phyloP scores from a whole-genome alignment of 2,797 vertebrate genomes.

The Sebastes matsubarae region DNA sequence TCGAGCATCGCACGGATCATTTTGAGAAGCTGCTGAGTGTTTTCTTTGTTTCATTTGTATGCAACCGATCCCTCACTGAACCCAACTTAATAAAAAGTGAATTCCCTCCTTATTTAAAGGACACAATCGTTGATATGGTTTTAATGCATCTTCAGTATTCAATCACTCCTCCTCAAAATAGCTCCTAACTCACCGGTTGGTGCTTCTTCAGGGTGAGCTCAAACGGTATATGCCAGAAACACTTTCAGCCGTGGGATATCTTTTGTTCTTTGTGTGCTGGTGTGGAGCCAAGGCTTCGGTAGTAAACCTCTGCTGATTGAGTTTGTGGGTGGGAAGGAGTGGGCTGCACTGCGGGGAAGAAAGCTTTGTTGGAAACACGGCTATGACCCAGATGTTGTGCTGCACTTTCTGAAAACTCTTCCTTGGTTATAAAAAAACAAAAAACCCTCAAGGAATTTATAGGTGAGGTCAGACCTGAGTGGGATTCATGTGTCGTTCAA shows the following conservation, averaged over 20 bases:
- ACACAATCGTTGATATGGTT: background rate
- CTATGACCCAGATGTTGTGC: conserved; percentile 48
- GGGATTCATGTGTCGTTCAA: background rate
- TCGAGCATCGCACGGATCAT: background rate
- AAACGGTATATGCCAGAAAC: background rate
- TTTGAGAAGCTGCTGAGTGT: conserved; percentile 28
- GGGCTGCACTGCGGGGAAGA: conserved; percentile 50
- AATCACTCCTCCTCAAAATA: background rate
- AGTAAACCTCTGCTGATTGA: conserved; percentile 46
- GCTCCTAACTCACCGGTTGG: background rate
- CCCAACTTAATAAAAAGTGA: conserved; percentile 32
- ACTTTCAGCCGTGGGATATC: background rate
- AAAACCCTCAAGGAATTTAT: background rate
- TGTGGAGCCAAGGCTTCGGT: conserved; percentile 41
- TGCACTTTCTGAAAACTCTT: conserved; percentile 27
- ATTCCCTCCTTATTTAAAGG: background rate
- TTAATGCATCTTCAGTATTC: background rate
- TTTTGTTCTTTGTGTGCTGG: conserved; percentile 49
- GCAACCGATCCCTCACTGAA: background rate
- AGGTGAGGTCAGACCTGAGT: conserved; percentile 3
- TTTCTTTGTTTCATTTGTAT: conserved; percentile 30
- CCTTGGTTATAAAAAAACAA: background rate
- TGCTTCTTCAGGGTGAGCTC: background rate
- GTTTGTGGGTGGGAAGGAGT: conserved; percentile 46
- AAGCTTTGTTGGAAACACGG: conserved; percentile 42